phyloP scores from a whole-genome alignment of 2,113 vertebrate species.

The Glaucidium brasilianum region DNA sequence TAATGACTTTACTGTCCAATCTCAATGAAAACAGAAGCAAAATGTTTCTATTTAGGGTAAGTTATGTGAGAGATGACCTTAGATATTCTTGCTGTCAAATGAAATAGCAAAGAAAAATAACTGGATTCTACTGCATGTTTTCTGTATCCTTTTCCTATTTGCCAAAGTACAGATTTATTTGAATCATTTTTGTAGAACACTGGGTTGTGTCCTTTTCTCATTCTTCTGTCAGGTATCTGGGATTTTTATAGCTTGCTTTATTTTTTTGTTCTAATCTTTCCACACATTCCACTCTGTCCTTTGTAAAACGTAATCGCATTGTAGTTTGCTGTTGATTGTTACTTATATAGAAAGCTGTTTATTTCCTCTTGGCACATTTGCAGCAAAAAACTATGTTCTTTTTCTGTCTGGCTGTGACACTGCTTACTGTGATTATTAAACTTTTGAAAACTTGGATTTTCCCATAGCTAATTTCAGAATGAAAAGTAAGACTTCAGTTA shows the following conservation, averaged over 20 bases:
- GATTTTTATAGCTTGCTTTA: conserved; percentile 5
- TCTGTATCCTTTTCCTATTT: conserved; percentile 5
- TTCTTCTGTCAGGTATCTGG: conserved; percentile 12
- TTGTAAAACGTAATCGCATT: conserved; percentile 35
- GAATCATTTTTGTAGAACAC: conserved; percentile 31
- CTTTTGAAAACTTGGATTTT: neutral
- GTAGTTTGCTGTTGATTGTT: conserved; percentile 23
- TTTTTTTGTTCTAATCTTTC: conserved; percentile 33
- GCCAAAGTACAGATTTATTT: conserved; percentile 35
- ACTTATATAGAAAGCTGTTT: conserved; percentile 9
- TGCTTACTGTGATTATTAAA: neutral
- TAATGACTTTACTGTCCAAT: neutral
- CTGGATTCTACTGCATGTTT: neutral
- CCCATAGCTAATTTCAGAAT: neutral
- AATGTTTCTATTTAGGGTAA: neutral
- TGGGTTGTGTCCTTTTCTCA: neutral
- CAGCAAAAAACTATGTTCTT: neutral
- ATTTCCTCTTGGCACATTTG: conserved; percentile 20
- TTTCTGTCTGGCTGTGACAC: neutral
- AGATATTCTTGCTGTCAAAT: neutral
- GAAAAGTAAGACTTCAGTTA: neutral
- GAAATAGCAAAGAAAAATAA: neutral
- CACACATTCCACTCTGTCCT: neutral
- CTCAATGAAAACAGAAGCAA: neutral
- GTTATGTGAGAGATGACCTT: neutral